phyloP scores from a whole-genome alignment of 53 echinoderm and acorn worm species.

The Arbacia lixula region DNA sequence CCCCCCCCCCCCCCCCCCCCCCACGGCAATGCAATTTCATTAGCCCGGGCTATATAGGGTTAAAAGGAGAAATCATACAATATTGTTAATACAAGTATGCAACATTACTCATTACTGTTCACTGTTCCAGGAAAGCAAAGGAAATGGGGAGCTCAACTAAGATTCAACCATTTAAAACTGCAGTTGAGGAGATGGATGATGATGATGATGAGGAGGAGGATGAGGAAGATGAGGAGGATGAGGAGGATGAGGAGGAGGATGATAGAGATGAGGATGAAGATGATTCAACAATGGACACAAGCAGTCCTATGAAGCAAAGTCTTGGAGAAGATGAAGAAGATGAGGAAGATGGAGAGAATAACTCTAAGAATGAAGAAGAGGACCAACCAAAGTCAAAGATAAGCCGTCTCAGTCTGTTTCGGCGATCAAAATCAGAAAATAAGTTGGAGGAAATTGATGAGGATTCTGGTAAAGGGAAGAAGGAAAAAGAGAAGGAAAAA shows the following conservation, averaged over 20 bases:
- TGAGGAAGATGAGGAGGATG: constrained; percentile 47
- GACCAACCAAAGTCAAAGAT: constrained; percentile 46
- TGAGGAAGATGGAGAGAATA: constrained; percentile 48
- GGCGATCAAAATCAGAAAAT: constrained; percentile 12
- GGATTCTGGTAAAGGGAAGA: constrained; percentile 8
- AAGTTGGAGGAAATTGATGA: background rate
- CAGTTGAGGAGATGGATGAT: constrained; percentile 28
- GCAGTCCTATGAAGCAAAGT: constrained; percentile 34
- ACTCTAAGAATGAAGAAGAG: constrained; percentile 61
- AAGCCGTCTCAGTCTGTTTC: constrained; percentile 14
- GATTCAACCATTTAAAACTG: background rate
- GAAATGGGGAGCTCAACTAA: constrained; percentile 26
- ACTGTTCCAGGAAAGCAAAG: constrained; percentile 34
- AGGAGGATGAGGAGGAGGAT: constrained; percentile 52
- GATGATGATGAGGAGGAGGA: constrained; percentile 21
- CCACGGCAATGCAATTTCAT: no score
- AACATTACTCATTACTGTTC: background rate
- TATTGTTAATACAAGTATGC: background rate
- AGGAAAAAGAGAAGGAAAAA: constrained; percentile 56
- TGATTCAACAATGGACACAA: constrained; percentile 30
- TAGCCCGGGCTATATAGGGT: no score
- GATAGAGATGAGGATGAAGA: constrained; percentile 57
- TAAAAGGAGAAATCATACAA: background rate
- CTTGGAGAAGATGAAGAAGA: constrained; percentile 49
- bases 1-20: no score